phyloP scores from a whole-genome alignment of 2,888 invertebrate species.

The Eledona agricola region DNA sequence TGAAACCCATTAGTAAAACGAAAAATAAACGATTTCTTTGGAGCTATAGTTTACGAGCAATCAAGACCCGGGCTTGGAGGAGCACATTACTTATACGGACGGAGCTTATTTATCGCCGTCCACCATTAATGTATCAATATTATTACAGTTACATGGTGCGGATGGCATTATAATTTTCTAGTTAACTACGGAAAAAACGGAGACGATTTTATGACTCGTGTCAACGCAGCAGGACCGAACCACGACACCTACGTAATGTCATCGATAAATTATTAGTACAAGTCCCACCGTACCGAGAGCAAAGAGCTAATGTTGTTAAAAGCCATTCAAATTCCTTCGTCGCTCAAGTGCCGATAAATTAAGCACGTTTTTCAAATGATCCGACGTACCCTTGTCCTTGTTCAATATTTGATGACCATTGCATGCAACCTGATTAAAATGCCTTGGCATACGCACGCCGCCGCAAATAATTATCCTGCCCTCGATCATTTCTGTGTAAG shows the following conservation, averaged over 20 bases:
- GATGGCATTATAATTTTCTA: conserved; percentile 17
- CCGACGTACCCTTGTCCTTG: not conserved
- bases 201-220: conserved; percentile 23
- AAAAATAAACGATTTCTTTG: too few species aligned
- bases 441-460: conserved; percentile 7
- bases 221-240: conserved; percentile 31
- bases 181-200: conserved; percentile 14
- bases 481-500: conserved; percentile 24
- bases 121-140: conserved; percentile 11
- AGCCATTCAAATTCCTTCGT: conserved; percentile 21
- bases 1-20: too few species aligned
- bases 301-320: conserved; percentile 16
- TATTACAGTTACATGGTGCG: not conserved
- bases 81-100: too few species aligned
- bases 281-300: conserved; percentile 9
- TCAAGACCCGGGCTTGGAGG: too few species aligned
- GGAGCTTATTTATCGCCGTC: not conserved
- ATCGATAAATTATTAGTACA: conserved; percentile 26
- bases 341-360: conserved; percentile 17
- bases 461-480: conserved; percentile 25
- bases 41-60: too few species aligned
- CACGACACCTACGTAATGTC: conserved; percentile 34
- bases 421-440: conserved; percentile 14
- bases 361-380: conserved; percentile 9
- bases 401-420: not conserved